Conservation (phyloP, 2,113 vertebrate species). For the Coryphaenoides rupestris region DNA sequence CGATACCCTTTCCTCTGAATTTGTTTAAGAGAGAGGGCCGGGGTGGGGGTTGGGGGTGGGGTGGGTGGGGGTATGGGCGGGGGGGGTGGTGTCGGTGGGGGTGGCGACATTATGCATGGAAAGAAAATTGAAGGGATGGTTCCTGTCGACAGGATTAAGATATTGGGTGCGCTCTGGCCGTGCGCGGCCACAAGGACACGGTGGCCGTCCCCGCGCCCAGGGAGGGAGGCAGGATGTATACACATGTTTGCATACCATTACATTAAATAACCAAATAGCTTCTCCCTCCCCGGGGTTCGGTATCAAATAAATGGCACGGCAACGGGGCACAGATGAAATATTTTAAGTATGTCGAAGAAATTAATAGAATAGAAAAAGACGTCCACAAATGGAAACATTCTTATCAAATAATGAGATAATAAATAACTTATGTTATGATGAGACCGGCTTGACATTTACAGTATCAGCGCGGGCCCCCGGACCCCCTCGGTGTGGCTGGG, state of each 20-base stretch:
- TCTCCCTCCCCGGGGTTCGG: slow-evolving; percentile 16
- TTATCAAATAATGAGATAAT: slow-evolving; percentile 82
- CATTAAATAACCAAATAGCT: slow-evolving; percentile 64
- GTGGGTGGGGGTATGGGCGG: no score
- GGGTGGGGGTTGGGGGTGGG: no score
- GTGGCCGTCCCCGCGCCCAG: slow-evolving; percentile 27
- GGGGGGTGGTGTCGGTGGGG: no score
- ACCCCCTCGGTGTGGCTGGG: slow-evolving; percentile 58
- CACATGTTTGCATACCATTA: slow-evolving; percentile 58
- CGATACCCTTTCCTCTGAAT: slow-evolving; percentile 55
- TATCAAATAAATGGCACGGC: slow-evolving; percentile 60
- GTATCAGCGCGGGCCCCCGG: slow-evolving; percentile 62
- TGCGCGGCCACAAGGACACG: slow-evolving; percentile 22
- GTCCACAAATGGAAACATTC: slow-evolving; percentile 69
- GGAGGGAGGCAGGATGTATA: slow-evolving; percentile 20
- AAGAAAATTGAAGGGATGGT: slow-evolving; percentile 62
- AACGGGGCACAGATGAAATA: slow-evolving; percentile 59
- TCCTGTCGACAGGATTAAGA: slow-evolving; percentile 64
- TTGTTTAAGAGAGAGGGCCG: slow-evolving; percentile 30
- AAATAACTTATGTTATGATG: slow-evolving; percentile 81
- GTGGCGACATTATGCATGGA: slow-evolving; percentile 59
- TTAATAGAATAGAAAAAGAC: slow-evolving; percentile 71
- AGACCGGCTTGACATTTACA: slow-evolving; percentile 70
- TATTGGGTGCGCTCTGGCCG: slow-evolving; percentile 53
- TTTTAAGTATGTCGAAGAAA: slow-evolving; percentile 65